Percentiles rank a stretch among this genome's conserved stretches.
Evolutionary conservation across 2,888 invertebrate genomes (phyloP).

Genomic region (Smittia aterrima): DNA sequence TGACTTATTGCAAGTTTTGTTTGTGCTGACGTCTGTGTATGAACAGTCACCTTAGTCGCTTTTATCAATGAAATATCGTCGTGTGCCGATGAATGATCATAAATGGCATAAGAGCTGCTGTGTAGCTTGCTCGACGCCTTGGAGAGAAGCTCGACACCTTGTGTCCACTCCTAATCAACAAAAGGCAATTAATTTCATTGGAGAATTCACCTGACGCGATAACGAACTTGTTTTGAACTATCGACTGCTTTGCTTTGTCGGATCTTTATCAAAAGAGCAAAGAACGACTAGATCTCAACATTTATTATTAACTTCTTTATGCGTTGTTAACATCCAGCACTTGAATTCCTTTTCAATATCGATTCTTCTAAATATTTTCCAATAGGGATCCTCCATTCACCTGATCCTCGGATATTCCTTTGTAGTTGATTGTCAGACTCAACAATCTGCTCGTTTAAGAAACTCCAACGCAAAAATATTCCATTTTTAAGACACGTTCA

Average conservation of each 20-base stretch:
- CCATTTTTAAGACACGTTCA: background rate
- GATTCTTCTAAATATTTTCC: background rate
- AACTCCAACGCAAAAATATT: background rate
- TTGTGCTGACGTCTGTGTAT: background rate
- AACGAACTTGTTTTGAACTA: background rate
- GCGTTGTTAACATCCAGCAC: constrained; percentile 8
- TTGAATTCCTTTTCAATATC: background rate
- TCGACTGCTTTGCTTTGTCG: background rate
- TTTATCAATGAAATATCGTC: background rate
- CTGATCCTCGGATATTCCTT: too few relatives aligned
- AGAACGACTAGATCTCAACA: background rate
- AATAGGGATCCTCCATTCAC: too few relatives aligned
- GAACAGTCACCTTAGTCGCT: background rate
- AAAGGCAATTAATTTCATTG: background rate
- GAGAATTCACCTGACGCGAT: background rate
- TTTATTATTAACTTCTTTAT: background rate
- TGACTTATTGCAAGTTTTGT: background rate
- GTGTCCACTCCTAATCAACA: background rate
- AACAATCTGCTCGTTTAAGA: too few relatives aligned
- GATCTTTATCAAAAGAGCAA: background rate
- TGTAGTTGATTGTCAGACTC: too few relatives aligned
- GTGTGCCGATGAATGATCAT: background rate
- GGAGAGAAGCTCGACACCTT: background rate
- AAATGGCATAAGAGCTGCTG: background rate
- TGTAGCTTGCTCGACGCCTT: background rate